These are phyloP conservation scores for Ectobius pallidus DNA, from an alignment of 2,888 invertebrate species.

Conservation along the genomic window DNA sequence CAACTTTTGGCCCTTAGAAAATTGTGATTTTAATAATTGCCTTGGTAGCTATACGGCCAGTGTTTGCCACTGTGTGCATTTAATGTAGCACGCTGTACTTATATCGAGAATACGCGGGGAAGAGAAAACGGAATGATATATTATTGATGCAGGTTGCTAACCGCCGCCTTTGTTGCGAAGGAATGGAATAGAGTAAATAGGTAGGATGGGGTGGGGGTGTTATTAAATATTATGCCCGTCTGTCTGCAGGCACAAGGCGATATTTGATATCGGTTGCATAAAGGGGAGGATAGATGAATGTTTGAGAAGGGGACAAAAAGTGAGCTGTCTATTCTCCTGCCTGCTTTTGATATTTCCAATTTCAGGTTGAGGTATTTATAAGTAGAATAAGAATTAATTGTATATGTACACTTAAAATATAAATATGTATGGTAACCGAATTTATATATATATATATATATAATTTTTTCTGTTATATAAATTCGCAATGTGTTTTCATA, in stretches of 20 bases:
- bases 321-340: not conserved
- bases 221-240: slow-evolving; percentile 25
- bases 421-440: no score
- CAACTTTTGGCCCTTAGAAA: no score
- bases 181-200: slow-evolving; percentile 31
- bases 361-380: no score
- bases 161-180: slow-evolving; percentile 25
- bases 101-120: not conserved
- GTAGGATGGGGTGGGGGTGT: slow-evolving; percentile 3
- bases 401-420: no score
- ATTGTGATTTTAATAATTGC: no score
- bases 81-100: slow-evolving; percentile 21
- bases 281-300: not conserved
- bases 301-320: not conserved
- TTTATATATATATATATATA: no score
- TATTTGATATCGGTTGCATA: slow-evolving; percentile 20
- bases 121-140: slow-evolving; percentile 25
- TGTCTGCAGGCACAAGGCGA: slow-evolving; percentile 7
- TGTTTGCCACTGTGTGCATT: not conserved
- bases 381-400: no score
- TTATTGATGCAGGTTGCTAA: slow-evolving; percentile 31
- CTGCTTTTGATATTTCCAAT: no score
- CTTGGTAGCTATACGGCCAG: no score
- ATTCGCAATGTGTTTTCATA: no score
- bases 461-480: no score